A percentile compares a stretch with the other conserved stretches of the same genome.
Evolutionary conservation across 92 coral and sea anemone genomes (phyloP).

Genomic region (Pocillopora meandrina): DNA sequence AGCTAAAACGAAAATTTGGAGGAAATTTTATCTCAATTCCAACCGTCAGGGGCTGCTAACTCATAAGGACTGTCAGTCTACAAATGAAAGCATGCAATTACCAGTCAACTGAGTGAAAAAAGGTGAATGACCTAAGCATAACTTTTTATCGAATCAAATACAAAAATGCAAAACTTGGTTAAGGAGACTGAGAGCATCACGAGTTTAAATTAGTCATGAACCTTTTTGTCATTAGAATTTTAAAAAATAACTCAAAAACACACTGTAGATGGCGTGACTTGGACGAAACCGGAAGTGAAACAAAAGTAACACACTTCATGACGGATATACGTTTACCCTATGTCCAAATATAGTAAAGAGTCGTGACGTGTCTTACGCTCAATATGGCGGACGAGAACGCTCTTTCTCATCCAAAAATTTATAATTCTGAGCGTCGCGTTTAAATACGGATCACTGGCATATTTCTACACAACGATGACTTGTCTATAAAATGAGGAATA

Average conservation of each 20-base stretch:
- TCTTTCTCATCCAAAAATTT: not conserved
- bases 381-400: conserved; percentile 31
- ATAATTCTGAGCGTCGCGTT: not conserved
- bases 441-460: not conserved
- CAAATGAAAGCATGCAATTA: no score
- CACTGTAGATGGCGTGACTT: conserved; percentile 11
- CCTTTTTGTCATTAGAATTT: no score
- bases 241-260: not conserved
- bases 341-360: conserved; percentile 33
- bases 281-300: not conserved
- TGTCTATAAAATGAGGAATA: conserved; percentile 27
- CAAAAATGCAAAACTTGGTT: no score
- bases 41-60: no score
- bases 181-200: no score
- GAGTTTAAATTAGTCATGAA: no score
- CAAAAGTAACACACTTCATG: not conserved
- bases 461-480: not conserved
- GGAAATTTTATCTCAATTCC: no score
- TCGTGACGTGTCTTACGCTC: conserved; percentile 44
- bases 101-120: no score
- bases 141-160: no score
- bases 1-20: no score
- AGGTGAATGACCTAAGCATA: no score
- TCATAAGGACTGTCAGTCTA: no score
- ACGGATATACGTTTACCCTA: conserved; percentile 13